A percentile compares a stretch with the other conserved stretches of the same genome.
phyloP scores from a whole-genome alignment of 92 coral and sea anemone genomes.

The Porites rus region DNA sequence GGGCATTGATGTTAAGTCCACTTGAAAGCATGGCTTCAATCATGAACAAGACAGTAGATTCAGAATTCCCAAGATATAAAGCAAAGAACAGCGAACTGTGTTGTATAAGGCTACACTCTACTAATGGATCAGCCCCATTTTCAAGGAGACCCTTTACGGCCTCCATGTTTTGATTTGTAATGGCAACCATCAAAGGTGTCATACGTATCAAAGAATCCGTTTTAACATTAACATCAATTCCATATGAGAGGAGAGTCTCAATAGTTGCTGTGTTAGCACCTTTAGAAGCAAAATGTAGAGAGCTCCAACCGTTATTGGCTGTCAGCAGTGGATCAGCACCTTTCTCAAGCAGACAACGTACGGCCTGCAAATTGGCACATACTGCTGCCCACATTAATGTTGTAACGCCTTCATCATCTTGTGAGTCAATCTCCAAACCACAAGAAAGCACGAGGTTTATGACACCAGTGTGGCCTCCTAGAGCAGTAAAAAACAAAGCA shows the following conservation, averaged over 20 bases:
- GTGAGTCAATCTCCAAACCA: not conserved
- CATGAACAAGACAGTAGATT: too few relatives aligned
- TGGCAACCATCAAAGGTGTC: not conserved
- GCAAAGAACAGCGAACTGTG: not conserved
- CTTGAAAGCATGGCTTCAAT: constrained; percentile 7
- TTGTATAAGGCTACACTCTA: too few relatives aligned
- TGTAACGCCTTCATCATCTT: not conserved
- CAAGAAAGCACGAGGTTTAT: not conserved
- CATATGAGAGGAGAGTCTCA: not conserved
- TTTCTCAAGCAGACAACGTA: not conserved
- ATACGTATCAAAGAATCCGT: not conserved
- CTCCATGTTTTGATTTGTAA: not conserved
- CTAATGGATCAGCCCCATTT: not conserved
- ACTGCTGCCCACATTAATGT: not conserved
- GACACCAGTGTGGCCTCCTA: not conserved
- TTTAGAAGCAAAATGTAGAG: not conserved
- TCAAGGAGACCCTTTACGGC: not conserved
- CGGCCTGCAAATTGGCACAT: not conserved
- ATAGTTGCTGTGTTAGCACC: not conserved
- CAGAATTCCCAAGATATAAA: not conserved
- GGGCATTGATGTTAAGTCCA: not conserved
- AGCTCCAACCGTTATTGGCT: not conserved
- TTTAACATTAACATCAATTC: not conserved
- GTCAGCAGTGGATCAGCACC: not conserved
- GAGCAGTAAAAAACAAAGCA: not conserved